phyloP scores from a whole-genome alignment of 2,113 vertebrate genomes.

The Gobius niger region DNA sequence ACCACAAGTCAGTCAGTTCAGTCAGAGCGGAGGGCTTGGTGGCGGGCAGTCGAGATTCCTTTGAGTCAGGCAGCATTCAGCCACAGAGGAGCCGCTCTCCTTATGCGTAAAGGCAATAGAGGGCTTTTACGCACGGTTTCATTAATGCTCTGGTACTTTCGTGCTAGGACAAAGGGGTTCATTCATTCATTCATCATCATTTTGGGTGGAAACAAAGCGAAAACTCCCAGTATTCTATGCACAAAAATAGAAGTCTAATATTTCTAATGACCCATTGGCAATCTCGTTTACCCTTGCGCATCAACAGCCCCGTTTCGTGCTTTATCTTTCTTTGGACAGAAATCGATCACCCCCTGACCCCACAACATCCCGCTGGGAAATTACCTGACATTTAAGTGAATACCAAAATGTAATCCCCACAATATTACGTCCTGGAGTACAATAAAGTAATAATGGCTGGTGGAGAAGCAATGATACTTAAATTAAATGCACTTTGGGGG shows the following conservation, averaged over 20 bases:
- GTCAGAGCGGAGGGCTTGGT: conserved; percentile 57
- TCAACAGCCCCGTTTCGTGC: conserved; percentile 14
- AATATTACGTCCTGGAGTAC: conserved; percentile 9
- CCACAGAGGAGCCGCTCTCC: conserved; percentile 49
- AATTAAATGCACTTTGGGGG: conserved; percentile 2
- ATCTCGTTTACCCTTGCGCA: neutral
- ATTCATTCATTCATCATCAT: conserved; percentile 4
- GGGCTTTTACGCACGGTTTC: conserved; percentile 1
- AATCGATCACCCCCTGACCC: conserved; percentile 54
- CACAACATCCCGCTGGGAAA: conserved; percentile 42
- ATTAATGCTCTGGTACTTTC: neutral
- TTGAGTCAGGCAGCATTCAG: conserved; percentile 65
- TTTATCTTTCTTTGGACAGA: conserved; percentile 23
- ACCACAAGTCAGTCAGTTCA: conserved; percentile 31
- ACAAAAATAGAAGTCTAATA: neutral
- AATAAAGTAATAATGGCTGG: conserved; percentile 7
- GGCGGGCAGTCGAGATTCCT: conserved; percentile 65
- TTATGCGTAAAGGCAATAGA: conserved; percentile 20
- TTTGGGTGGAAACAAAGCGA: conserved; percentile 30
- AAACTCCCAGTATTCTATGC: neutral
- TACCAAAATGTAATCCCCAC: conserved; percentile 19
- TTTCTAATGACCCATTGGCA: conserved; percentile 30
- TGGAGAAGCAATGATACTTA: neutral
- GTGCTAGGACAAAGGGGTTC: conserved; percentile 2
- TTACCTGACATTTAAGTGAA: conserved; percentile 29